phyloP scores from a whole-genome alignment of 1,140 invertebrate species.

The Halictus rubicundus region DNA sequence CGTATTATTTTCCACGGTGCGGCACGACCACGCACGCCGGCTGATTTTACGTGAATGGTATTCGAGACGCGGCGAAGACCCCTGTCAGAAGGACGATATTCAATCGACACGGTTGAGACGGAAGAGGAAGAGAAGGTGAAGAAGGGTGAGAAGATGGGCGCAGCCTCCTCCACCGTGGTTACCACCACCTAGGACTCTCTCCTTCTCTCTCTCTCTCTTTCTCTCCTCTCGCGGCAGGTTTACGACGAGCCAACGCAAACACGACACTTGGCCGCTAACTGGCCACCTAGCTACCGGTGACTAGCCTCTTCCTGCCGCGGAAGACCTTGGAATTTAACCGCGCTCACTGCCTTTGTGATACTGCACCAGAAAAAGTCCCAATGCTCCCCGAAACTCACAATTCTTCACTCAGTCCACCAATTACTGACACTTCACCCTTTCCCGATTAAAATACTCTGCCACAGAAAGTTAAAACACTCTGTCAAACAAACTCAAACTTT shows the following conservation, averaged over 20 bases:
- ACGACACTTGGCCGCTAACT: conserved; percentile 73
- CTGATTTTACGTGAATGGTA: conserved; percentile 17
- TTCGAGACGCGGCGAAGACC: not conserved
- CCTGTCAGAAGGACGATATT: conserved; percentile 27
- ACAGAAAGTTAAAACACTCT: no score
- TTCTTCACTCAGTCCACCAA: no score
- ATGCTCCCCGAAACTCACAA: no score
- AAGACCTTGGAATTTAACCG: conserved; percentile 43
- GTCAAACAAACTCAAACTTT: no score
- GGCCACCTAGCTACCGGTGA: conserved; percentile 73
- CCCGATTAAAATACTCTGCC: no score
- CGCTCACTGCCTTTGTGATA: no score
- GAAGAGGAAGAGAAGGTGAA: conserved; percentile 27
- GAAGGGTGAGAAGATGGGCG: conserved; percentile 45
- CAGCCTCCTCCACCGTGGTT: conserved; percentile 40
- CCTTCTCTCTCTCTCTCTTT: no score
- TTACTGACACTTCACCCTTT: no score
- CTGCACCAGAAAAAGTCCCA: no score
- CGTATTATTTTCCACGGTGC: not conserved
- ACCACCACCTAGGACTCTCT: not conserved
- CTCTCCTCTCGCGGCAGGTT: conserved; percentile 62
- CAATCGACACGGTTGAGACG: conserved; percentile 19
- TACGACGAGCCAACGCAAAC: conserved; percentile 74
- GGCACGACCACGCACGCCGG: not conserved
- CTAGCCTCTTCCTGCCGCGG: conserved; percentile 48